These are phyloP conservation scores for Pyxicephalus adspersus DNA, from an alignment of 2,113 vertebrate species.

Conservation along the genomic window DNA sequence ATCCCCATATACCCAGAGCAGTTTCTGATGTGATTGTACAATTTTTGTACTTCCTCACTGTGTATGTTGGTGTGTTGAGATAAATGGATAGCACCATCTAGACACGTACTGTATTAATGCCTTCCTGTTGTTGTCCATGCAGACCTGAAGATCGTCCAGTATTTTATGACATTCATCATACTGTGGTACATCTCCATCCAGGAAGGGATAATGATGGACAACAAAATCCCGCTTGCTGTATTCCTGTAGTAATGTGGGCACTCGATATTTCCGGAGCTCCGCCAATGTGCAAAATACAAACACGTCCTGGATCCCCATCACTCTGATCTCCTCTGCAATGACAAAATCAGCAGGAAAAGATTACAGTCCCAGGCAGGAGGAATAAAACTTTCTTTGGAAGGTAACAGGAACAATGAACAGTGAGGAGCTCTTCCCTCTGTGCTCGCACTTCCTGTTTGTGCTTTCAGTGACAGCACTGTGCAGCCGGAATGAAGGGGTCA, in stretches of 20 bases:
- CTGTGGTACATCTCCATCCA: constrained; percentile 79
- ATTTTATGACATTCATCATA: constrained; percentile 79
- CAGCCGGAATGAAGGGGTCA: too few relatives aligned
- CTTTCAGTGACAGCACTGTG: too few relatives aligned
- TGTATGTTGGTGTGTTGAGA: too few relatives aligned
- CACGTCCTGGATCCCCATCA: constrained; percentile 80
- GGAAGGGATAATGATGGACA: constrained; percentile 83
- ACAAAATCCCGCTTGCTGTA: constrained; percentile 76
- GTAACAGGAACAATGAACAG: too few relatives aligned
- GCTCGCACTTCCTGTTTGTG: too few relatives aligned
- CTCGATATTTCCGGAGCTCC: constrained; percentile 84
- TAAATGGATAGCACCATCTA: too few relatives aligned
- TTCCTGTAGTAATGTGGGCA: constrained; percentile 81
- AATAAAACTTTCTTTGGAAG: too few relatives aligned
- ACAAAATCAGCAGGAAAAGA: constrained; percentile 40
- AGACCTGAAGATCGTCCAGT: constrained; percentile 77
- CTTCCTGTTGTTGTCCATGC: constrained; percentile 77
- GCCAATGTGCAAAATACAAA: constrained; percentile 90
- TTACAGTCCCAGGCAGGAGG: too few relatives aligned
- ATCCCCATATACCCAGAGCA: too few relatives aligned
- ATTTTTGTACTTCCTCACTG: too few relatives aligned
- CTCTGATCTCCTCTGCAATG: constrained; percentile 82
- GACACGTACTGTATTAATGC: constrained; percentile 85
- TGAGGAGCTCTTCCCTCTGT: too few relatives aligned
- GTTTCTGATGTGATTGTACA: too few relatives aligned